Evolutionary conservation across 2,797 vertebrate genomes (phyloP), one percentile per base, ranked within the genome.

Genomic region (Xiphophorus birchmanni): DNA sequence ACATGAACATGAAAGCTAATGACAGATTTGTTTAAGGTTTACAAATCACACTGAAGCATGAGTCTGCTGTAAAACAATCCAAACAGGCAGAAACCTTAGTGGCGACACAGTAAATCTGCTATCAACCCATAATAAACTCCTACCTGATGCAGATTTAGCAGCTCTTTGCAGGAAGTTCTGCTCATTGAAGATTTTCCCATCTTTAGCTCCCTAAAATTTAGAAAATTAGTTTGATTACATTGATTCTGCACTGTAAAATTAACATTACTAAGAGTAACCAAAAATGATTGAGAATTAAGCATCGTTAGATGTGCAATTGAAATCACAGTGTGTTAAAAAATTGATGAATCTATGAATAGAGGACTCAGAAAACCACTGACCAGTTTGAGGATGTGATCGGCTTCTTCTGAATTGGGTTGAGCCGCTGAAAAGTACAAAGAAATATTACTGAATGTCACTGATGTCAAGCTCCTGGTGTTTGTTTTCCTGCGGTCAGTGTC

Each of bases 121-220:
- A 29, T 32, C 29, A 76, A 58, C 60, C 8, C 21, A 58, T 21
- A 45, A 12, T 73, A 42, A 78, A 76, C 8, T 15, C 79, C 92
- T 86, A 96, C 96, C 96, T 54, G 91, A 90, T 26, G 87, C 83
- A 82, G 94, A 92, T 90, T 99, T 99, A 0, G 97, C 98, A 4
- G 97, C 97, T 93, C 98, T 95, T 91, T 97, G 98, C 60, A 99
- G 94, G 74, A 99, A 99, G 92, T 97, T 98, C 95, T 98, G 98
- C 88, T 99, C 98, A 1, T 96, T 98, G 94, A 97, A 99, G 83
- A 99, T 95, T 79, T 92, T 96, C 32, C 98, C 97, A 54, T 97
- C 96, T 95, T 98, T 99, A 72, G 96, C 91, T 84, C 96, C 97
- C 98, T 99, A 79, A 78, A 73, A 83, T 71, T 50, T 8, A 17